Base-by-base conservation (phyloP, 1,140 invertebrate genomes). In the Sycophaga agraensis region DNA sequence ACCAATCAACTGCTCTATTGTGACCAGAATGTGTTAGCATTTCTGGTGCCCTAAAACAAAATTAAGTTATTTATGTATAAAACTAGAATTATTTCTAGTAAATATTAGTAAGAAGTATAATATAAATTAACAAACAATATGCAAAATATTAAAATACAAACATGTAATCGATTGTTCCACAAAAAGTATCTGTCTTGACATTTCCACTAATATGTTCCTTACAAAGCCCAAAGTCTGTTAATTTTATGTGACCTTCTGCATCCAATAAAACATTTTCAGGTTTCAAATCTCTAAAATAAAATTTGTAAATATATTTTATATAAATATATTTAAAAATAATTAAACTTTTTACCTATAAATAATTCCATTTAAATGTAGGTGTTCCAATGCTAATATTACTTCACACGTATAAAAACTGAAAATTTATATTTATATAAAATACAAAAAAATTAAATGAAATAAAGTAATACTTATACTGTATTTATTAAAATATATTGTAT, bases 161-260 rank as follows among this genome's bases (percentile, higher is more conserved):
- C 95, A 98, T 98, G 76, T 99, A 99, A 83, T 99, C 96, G 74
- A 99, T 97, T 54, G 97, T 99, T 54, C 97, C 98, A 83, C 97
- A 99, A 82, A 99, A 99, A 56, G 98, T 99, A 78, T 99, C 94
- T 56, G 97, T 99, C 28, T 97, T 89, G 71, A 89, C 89, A 54
- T 93, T 94, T 73, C 96, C 94, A 75, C 91, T 88, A 73, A 99
- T 93, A 70, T 97, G 92, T 82, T 99, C 97, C 79, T 99, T 99
- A 81, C 97, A 99, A 55, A 99, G 83, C 53, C 98, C 98, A 87
- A 99, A 99, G 84, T 99, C 97, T 54, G 98, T 99, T 45, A 99
- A 82, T 83, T 99, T 99, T 1, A 99, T 93, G 84, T 99, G 98
- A 54, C 97, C 97, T 73, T 91, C 86, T 46, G 87, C 85, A 83